Evolutionary conservation across 2,888 invertebrate genomes (phyloP).

Genomic region (Pachliopta kotzebuea): DNA sequence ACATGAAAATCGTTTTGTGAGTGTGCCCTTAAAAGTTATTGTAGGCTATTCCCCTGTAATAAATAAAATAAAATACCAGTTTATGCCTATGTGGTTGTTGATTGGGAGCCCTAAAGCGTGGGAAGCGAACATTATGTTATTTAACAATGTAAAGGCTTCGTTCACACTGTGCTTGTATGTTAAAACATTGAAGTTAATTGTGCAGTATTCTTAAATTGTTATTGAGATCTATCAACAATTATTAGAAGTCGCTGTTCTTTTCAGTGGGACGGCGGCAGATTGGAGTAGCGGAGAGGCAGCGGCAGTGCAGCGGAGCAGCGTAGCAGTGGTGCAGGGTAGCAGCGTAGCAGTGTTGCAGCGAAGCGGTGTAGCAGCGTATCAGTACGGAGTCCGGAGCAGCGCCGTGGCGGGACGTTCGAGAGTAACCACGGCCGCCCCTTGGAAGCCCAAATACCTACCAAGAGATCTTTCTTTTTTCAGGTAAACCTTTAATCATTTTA

Average conservation of each 20-base stretch:
- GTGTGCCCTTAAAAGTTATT: background rate
- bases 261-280: background rate
- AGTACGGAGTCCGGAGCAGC: slow-evolving; percentile 4
- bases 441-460: slow-evolving; percentile 21
- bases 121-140: slow-evolving; percentile 12
- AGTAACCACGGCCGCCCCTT: slow-evolving; percentile 19
- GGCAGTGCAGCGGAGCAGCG: background rate
- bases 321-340: slow-evolving; percentile 11
- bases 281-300: background rate
- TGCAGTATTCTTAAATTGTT: background rate
- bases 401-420: slow-evolving; percentile 17
- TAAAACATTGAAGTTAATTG: background rate
- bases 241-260: no score
- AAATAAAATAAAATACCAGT: slow-evolving; percentile 7
- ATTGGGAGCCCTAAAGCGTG: slow-evolving; percentile 10
- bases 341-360: slow-evolving; percentile 14
- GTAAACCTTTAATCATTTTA: slow-evolving; percentile 16
- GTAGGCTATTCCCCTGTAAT: background rate
- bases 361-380: slow-evolving; percentile 11
- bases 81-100: background rate
- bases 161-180: slow-evolving; percentile 30
- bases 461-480: slow-evolving; percentile 28
- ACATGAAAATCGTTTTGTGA: background rate
- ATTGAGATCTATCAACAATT: background rate
- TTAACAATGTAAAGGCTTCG: slow-evolving; percentile 5